Base-by-base conservation (phyloP, 2,113 vertebrate genomes). In the Lagopus muta region DNA sequence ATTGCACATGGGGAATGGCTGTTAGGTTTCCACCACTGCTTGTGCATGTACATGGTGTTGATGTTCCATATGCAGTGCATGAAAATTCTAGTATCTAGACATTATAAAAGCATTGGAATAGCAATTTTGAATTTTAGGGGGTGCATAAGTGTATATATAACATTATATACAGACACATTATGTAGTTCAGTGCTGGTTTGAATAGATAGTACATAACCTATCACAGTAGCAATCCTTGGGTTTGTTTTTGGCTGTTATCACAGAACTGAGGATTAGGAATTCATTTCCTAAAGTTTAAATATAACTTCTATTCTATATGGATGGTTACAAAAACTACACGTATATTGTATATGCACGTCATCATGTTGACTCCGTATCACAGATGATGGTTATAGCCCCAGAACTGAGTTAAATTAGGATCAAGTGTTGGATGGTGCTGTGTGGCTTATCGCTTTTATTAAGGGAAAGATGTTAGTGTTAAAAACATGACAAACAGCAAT, bases 231-330 rank as follows among this genome's bases (percentile, higher is more conserved):
- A 82, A 1, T 82, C 52, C 28, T 75, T 64, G 43, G 28, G 52
- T 88, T 96, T 85, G 67, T 69, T 91, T 88, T 89, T 64, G 13
- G 11, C 65, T 87, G 10, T 89, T 77, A 81, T 47, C 62, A 86
- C 24, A 65, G 40, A 77, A 15, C 36, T 69, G 60, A 70, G 27
- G 40, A 66, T 15, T 73, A 69, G 45, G 64, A 32, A 43, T 14
- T 58, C 30, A 34, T 84, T 93, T 74, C 70, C 34, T 62, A 32
- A 90, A 95, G 24, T 16, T 83, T 76, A 66, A 8, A 55, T 82
- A 18, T 71, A 19, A 70, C 15, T 84, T 86, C 43, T 80, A 24
- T 54, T 70, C 36, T 27, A 30, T 45, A 4, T 58, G n/a, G 34
- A 91, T 45, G 4, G 13, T 70, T 91, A 77, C 30, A 66, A 82